Evolutionary conservation across 2,113 vertebrate genomes (phyloP).

Genomic region (Chloebia gouldiae): DNA sequence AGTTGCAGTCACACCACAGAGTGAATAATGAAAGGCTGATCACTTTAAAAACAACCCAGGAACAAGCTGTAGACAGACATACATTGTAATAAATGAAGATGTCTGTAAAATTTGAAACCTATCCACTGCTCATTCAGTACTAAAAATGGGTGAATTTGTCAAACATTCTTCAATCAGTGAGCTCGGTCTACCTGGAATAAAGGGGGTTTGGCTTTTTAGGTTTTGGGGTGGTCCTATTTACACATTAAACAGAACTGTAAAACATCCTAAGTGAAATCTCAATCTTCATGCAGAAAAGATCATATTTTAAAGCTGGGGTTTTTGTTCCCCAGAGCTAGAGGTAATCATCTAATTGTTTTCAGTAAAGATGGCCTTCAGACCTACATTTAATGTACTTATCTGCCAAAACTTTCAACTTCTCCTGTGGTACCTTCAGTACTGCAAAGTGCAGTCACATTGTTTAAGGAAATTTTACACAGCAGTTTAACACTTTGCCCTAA

Average conservation of each 20-base stretch:
- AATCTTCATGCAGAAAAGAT: background rate
- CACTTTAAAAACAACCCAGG: background rate
- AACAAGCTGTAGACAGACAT: background rate
- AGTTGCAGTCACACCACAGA: background rate
- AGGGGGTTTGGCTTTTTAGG: background rate
- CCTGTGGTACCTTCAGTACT: background rate
- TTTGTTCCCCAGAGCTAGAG: background rate
- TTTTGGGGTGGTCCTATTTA: background rate
- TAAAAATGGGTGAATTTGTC: background rate
- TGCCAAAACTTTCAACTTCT: background rate
- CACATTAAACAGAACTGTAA: background rate
- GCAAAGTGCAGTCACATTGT: rapidly evolving
- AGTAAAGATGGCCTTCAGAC: background rate
- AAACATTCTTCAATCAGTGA: background rate
- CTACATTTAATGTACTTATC: background rate
- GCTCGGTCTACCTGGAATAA: background rate
- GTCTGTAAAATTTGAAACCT: background rate
- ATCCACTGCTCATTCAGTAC: background rate
- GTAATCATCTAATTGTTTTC: background rate
- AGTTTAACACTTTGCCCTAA: background rate
- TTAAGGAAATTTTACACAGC: background rate
- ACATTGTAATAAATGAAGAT: background rate
- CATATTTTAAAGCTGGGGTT: background rate
- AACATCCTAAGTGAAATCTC: background rate
- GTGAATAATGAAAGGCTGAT: background rate